Base-by-base conservation (phyloP, 2,888 invertebrate species). In the Silvanus unidentatus region DNA sequence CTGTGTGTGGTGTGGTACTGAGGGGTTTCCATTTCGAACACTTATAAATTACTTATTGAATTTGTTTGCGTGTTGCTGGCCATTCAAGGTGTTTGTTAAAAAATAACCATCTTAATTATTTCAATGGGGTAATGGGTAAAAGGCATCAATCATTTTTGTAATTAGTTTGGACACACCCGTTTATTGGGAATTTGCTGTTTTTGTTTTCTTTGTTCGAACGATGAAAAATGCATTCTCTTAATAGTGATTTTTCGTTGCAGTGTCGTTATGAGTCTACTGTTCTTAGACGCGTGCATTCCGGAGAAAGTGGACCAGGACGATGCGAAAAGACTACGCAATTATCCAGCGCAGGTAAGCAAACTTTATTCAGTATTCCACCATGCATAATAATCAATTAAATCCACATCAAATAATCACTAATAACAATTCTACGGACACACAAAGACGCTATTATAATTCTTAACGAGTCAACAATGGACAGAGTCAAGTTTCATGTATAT, bases 81-180 rank as follows among this genome's bases (percentile, higher is more conserved):
- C 50, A 59, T 62, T 62, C 44, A 22, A 59, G 60, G 60, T 62
- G 60, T 57, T 52, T 43, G 28, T 32, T 4, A 32, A 44, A 51
- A 55, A 54, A 58, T 58, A 53, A 52, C 49, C 49, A 49, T 53
- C 58, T 61, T 61, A 67, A 67, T 66, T 65, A 63, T 64, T 64
- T 60, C 56, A 49, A 51, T 53, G 54, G 3, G 53, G 43, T 58
- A 63, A 62, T 62, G 58, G 47, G 40, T 39, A 15, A 37, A 49
- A 3, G 48, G 48, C 48, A 63, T 63, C 54, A 59, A 60, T 63
- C 61, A 63, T 54, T 44, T 48, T 49, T 52, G 47, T 49, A 43
- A 49, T 48, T 42, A 48, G 43, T 49, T 46, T 35, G 40, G 10
- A 35, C 42, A 40, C 46, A 34, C 45, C 45, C 37, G 38, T 43